Conservation (phyloP, 2,888 invertebrate species). For the Apotomis capreana region DNA sequence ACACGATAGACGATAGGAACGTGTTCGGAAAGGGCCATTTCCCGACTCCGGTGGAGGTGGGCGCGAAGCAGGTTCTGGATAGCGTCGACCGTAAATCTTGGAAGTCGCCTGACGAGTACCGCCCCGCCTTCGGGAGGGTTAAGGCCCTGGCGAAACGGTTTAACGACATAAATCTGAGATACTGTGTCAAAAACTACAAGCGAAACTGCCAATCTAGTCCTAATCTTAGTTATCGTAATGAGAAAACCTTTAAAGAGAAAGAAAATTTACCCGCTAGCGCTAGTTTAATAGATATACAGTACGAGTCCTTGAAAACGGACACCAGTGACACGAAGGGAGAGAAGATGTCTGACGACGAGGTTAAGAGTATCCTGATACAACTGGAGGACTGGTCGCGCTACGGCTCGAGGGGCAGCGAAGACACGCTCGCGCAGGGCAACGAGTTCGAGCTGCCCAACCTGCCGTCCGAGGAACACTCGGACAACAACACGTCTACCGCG, state of each 20-base stretch:
- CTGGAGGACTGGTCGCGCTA: conserved; percentile 79
- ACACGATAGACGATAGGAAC: conserved; percentile 51
- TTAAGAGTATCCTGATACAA: conserved; percentile 76
- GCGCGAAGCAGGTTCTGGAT: conserved; percentile 69
- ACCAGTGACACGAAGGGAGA: conserved; percentile 62
- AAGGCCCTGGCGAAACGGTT: conserved; percentile 88
- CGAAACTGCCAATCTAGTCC: conserved; percentile 78
- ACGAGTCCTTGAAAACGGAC: conserved; percentile 68
- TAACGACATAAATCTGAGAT: conserved; percentile 77
- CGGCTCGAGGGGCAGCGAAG: conserved; percentile 77
- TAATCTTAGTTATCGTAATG: conserved; percentile 67
- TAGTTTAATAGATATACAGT: conserved; percentile 74
- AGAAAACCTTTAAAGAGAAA: conserved; percentile 53
- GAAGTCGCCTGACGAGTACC: conserved; percentile 87
- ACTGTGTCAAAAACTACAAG: conserved; percentile 73
- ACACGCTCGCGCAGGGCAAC: conserved; percentile 76
- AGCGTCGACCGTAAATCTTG: conserved; percentile 83
- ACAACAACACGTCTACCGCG: conserved; percentile 48
- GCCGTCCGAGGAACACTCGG: conserved; percentile 70
- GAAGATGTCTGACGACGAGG: conserved; percentile 75
- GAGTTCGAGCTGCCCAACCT: conserved; percentile 76
- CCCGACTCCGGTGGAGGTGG: conserved; percentile 57
- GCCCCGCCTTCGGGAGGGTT: conserved; percentile 87
- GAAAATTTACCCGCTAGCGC: conserved; percentile 67
- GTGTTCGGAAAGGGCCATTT: conserved; percentile 47